Evolutionary conservation across 2,888 invertebrate genomes (phyloP), one percentile per base, ranked within the genome.

Genomic region (Biston stratarius): DNA sequence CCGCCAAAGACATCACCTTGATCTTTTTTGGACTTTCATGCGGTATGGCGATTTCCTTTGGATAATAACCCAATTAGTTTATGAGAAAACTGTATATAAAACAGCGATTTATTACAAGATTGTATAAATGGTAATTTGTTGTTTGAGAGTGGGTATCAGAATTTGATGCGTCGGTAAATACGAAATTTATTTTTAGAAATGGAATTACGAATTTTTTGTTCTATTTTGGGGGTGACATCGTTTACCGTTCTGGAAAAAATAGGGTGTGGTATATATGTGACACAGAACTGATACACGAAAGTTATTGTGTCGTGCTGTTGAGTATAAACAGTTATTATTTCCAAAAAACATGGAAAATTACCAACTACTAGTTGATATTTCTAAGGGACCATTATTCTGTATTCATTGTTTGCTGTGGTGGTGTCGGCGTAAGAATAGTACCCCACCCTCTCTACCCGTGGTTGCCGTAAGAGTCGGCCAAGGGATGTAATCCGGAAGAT

Each of bases 1-100:
- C 55, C 59, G 57, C 70, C 71, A 70, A 70, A 72, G 70, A 38
- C 45, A 61, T 49, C 51, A 38, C 51, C 45, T 60, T 63, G 59
- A 60, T 63, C 63, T 52, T 53, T 40, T 24, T 40, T 66, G 33
- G 47, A 61, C 34, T 49, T 15, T 45, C 33, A 40, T 14, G 45
- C 48, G 58, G 49, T 62, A 53, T 48, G 7, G 36, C 47, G 49
- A 62, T 44, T 59, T 51, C 15, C 33, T 62, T 58, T 42, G 42
- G 44, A 48, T 56, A 60, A 44, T 60, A 63, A 63, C 56, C 62
- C 42, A 63, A 67, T 63, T 67, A 67, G n/a, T 45, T 38, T 47
- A 52, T 56, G 56, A 66, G 51, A 47, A 57, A 58, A 49, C 45
- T 56, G 61, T 57, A 58, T 51, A 66, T 53, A 38, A 66, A 61